These are phyloP conservation scores for Prinia subflava DNA, from an alignment of 2,113 vertebrate species.

Conservation along the genomic window DNA sequence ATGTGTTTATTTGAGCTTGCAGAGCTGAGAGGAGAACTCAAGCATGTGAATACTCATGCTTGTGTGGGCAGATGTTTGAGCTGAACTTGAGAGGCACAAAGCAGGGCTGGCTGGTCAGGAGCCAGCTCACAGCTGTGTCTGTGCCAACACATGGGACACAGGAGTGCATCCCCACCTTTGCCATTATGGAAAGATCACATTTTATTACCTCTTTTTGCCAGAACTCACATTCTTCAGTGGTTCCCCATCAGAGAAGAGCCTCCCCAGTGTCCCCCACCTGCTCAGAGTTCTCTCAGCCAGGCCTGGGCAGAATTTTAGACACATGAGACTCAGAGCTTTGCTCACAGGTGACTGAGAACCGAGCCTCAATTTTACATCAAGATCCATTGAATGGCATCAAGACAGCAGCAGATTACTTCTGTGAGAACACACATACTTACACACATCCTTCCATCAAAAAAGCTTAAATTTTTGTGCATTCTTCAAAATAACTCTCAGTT, in stretches of 20 bases:
- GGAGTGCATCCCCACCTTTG: not conserved
- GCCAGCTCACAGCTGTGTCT: not conserved
- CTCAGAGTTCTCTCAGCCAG: not conserved
- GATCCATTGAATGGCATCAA: not conserved
- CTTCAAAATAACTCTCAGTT: not conserved
- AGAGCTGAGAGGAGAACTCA: not conserved
- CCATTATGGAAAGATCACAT: not conserved
- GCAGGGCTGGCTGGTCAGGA: not conserved
- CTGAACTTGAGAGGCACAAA: not conserved
- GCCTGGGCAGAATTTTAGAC: not conserved
- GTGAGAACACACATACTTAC: not conserved
- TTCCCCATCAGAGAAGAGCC: not conserved
- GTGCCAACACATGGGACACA: not conserved
- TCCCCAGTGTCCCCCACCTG: too few relatives aligned
- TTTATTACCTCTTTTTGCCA: not conserved
- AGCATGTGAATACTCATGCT: rapidly evolving
- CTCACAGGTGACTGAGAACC: not conserved
- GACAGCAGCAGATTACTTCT: not conserved
- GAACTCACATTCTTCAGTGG: not conserved
- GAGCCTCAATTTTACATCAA: not conserved
- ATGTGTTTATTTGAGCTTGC: not conserved
- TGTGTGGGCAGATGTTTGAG: not conserved
- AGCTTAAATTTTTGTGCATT: not conserved
- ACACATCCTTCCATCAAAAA: not conserved
- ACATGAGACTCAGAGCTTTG: not conserved